Conservation (phyloP, 2,113 vertebrate species). For the Pampusana beccarii region DNA sequence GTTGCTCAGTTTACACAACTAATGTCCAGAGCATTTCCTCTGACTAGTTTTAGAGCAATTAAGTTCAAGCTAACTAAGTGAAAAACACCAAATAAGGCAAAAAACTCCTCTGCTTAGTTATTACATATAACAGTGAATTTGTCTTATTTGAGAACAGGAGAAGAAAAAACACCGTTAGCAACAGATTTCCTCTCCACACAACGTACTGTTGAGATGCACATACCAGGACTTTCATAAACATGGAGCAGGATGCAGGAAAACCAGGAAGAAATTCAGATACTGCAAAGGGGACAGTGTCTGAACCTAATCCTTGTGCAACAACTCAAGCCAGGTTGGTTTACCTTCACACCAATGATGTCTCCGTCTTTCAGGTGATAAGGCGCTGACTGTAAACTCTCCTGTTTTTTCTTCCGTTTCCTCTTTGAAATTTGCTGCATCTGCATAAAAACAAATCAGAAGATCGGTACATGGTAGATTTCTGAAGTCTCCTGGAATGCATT, state of each 20-base stretch:
- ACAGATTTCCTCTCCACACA: not conserved
- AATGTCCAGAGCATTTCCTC: not conserved
- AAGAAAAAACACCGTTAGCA: not conserved
- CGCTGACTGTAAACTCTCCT: slow-evolving; percentile 82
- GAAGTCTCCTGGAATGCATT: not conserved
- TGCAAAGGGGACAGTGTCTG: not conserved
- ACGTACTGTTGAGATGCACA: not conserved
- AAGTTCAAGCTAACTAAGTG: not conserved
- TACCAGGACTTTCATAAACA: not conserved
- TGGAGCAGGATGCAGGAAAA: not conserved
- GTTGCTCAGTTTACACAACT: not conserved
- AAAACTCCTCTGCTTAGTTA: not conserved
- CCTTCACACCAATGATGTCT: slow-evolving; percentile 90
- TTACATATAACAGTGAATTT: not conserved
- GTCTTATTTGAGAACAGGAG: not conserved
- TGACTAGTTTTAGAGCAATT: not conserved
- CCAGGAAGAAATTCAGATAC: not conserved
- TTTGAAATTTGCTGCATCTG: slow-evolving; percentile 90
- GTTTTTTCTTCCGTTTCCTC: slow-evolving; percentile 89
- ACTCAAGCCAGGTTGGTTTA: not conserved
- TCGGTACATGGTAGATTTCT: not conserved
- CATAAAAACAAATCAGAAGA: not conserved
- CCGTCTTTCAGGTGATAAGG: slow-evolving; percentile 92
- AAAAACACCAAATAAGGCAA: not conserved
- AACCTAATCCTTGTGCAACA: not conserved